phyloP scores from a whole-genome alignment of 92 coral and sea anemone genomes.

The Montipora capitata region DNA sequence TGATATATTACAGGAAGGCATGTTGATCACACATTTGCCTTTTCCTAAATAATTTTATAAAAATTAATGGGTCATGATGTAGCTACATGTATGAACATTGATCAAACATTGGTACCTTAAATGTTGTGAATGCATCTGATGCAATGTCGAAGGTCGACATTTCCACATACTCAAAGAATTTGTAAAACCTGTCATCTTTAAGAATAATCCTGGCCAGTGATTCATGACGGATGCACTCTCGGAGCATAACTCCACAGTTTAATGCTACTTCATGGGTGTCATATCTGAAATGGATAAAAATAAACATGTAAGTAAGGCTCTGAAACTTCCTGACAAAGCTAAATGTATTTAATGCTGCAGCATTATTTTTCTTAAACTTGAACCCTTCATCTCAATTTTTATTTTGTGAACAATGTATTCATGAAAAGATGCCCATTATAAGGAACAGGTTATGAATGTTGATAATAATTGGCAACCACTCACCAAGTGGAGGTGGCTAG shows the following conservation, averaged over 20 bases:
- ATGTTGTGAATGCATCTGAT: constrained; percentile 97
- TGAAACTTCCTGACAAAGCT: not conserved
- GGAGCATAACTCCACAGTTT: constrained; percentile 94
- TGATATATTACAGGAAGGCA: too few relatives aligned
- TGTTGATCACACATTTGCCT: too few relatives aligned
- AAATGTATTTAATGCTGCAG: not conserved
- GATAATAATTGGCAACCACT: too few relatives aligned
- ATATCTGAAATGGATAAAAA: constrained; percentile 68
- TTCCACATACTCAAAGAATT: constrained; percentile 91
- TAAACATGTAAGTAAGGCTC: not conserved
- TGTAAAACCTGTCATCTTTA: constrained; percentile 58
- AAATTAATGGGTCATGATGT: too few relatives aligned
- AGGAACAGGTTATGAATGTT: too few relatives aligned
- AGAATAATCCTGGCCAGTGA: constrained; percentile 72
- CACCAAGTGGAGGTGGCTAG: too few relatives aligned
- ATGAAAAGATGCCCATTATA: too few relatives aligned
- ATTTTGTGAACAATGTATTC: too few relatives aligned
- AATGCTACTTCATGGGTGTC: constrained; percentile 90
- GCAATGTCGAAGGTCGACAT: constrained; percentile 98
- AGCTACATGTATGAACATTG: too few relatives aligned
- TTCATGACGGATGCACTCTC: constrained; percentile 90
- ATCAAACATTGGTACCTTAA: constrained; percentile 83
- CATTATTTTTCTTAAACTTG: too few relatives aligned
- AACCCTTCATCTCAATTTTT: too few relatives aligned
- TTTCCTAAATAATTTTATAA: too few relatives aligned